Base-by-base conservation (phyloP, 2,113 vertebrate species). In the Percopsis transmontana region DNA sequence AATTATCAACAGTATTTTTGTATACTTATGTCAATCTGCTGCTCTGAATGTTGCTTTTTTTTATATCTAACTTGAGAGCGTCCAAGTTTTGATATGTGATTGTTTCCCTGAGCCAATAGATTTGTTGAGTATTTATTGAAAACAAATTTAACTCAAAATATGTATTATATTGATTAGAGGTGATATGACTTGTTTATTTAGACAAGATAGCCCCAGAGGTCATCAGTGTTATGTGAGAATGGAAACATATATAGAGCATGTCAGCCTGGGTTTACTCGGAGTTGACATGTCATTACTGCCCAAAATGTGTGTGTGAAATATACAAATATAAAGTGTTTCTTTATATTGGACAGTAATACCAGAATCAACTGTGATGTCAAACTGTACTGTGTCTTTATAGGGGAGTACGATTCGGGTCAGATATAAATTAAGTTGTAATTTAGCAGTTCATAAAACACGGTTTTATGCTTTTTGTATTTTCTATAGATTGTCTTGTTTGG, bases 41-140 rank as follows among this genome's bases (percentile, higher is more conserved):
- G 23, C 70, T 76, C 48, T 84, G 63, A 75, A 80, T 76, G 81
- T 76, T 77, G 77, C 42, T 66, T 81, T 82, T 76, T 77, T 65
- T 79, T 71, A 66, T 77, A 70, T 52, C 13, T 0, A 11, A 52
- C 44, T 66, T 47, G 68, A 67, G 57, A 72, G 39, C 48, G 52
- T 41, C 38, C 71, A 65, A 55, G 54, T 68, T 78, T 74, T 68
- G 27, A 51, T 72, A 74, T 63, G 40, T 7, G 10, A 44, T 58
- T 72, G 21, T 54, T 15, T 74, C 40, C 20, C n/a, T 61, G 56
- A 59, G 38, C 53, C 53, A 4, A 44, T 54, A n/a, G 63, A 27
- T 20, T 20, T 13, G 13, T 23, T 21, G 14, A 23, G 51, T 45
- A 19, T 23, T 21, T 21, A 53, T 53, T 8, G 51, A 53, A 12